Conservation (phyloP, 2,113 vertebrate genomes). For the Taurulus bubalis region DNA sequence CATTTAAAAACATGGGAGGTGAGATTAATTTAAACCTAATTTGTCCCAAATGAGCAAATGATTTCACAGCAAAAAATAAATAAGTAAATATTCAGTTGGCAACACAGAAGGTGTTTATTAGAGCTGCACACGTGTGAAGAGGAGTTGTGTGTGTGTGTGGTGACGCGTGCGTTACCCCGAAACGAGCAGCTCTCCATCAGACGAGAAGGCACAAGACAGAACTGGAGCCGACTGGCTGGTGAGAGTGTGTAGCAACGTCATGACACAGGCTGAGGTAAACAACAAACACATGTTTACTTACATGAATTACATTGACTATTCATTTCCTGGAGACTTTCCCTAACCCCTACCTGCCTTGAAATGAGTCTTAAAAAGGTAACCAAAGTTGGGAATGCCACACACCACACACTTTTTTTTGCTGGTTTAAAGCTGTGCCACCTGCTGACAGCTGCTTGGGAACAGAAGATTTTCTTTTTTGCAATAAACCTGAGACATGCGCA, state of each 20-base stretch:
- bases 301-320: not conserved
- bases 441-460: constrained; percentile 55
- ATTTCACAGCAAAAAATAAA: constrained; percentile 16
- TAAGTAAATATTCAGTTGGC: constrained; percentile 1
- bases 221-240: constrained; percentile 88
- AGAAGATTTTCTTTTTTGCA: constrained; percentile 29
- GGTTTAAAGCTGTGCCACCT: constrained; percentile 52
- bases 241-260: constrained; percentile 84
- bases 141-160: not conserved
- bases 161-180: constrained; percentile 85
- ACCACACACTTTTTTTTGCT: not conserved
- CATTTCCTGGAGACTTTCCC: not conserved
- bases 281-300: constrained; percentile 17
- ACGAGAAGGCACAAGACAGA: constrained; percentile 90
- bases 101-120: constrained; percentile 18
- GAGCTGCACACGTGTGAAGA: constrained; percentile 7
- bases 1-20: not conserved
- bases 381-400: not conserved
- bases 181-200: constrained; percentile 87
- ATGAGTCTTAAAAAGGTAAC: no score
- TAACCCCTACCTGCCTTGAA: not conserved
- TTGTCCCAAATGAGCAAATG: not conserved
- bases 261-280: constrained; percentile 80
- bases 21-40: not conserved
- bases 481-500: constrained; percentile 4